Evolutionary conservation across 2,113 vertebrate species (phyloP).

Genomic region (Pholis gunnellus): DNA sequence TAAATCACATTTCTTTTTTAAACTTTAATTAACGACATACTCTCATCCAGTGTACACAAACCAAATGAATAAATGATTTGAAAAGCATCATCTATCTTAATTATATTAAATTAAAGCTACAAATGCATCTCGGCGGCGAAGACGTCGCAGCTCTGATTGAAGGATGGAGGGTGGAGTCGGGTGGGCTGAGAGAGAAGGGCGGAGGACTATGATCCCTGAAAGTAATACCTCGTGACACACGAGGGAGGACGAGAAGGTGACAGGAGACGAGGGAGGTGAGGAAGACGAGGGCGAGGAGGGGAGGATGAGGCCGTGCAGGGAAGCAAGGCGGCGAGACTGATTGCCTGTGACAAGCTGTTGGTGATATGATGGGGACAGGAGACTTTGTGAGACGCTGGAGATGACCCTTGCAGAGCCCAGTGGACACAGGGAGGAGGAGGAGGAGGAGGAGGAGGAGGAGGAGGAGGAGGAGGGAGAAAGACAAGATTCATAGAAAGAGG

Average conservation of each 20-base stretch:
- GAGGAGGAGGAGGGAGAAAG: background rate
- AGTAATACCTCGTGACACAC: conserved; percentile 71
- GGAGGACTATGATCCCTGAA: conserved; percentile 47
- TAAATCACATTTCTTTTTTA: background rate
- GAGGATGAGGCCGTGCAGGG: conserved; percentile 45
- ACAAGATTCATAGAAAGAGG: background rate
- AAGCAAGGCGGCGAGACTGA: conserved; percentile 66
- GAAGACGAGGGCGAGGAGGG: conserved; percentile 47
- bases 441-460: conserved; percentile 29
- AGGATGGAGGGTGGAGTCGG: conserved; percentile 15
- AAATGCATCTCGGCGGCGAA: conserved; percentile 24
- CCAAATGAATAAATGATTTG: background rate
- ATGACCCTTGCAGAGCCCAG: conserved; percentile 42
- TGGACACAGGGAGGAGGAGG: conserved; percentile 36
- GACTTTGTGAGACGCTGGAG: conserved; percentile 58
- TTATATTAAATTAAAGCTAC: background rate
- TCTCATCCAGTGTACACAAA: background rate
- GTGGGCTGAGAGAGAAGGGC: conserved; percentile 14
- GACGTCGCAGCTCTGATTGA: background rate
- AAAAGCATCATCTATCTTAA: background rate
- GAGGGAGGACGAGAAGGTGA: conserved; percentile 72
- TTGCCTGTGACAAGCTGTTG: conserved; percentile 83
- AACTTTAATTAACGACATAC: conserved; percentile 9
- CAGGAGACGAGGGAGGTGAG: conserved; percentile 58
- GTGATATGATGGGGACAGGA: conserved; percentile 78